Base-by-base conservation (phyloP, 2,113 vertebrate species). In the Limnothrissa miodon region DNA sequence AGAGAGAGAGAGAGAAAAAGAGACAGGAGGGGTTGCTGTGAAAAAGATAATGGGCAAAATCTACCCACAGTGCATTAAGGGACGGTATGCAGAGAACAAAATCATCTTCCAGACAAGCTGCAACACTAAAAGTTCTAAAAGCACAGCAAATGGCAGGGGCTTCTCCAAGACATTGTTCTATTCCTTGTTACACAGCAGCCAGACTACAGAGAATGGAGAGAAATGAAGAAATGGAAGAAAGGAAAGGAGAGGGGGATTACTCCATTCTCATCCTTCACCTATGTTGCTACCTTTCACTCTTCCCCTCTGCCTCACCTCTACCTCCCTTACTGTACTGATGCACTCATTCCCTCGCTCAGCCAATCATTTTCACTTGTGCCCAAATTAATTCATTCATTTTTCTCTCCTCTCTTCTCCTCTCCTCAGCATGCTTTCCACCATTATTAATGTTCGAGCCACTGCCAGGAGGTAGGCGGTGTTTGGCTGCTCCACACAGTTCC, bases 271-370 rank as follows among this genome's bases (percentile, higher is more conserved):
- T 66, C 59, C 59, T 66, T 66, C 59, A 66, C 33, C 9, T 85
- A 78, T 85, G 83, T 56, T 78, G 85, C 85, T 81, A 33, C 84
- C 83, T 84, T 70, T 46, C 62, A 80, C 70, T 82, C 83, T 84
- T 25, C 81, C 62, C 84, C 44, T 80, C 78, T 79, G 83, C 81
- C 82, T 89, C 81, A 86, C 86, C 74, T 46, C n/a, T 25, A 17
- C 29, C n/a, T n/a, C n/a, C 7, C 59, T 74, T 13, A 10, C 36
- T 29, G 51, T 36, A 79, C 74, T 80, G 59, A 23, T 19, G 21
- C 21, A 56, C 59, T 66, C 59, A 9, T 66, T 66, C 29, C 0
- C 56, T 25, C n/a, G 23, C 59, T 62, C 59, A n/a, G 56, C 25
- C 5, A 59, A 59, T 59, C 56, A 59, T 59, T 25, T 59, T 59